phyloP scores from a whole-genome alignment of 1,140 invertebrate species.

The Drosophila prosaltans region DNA sequence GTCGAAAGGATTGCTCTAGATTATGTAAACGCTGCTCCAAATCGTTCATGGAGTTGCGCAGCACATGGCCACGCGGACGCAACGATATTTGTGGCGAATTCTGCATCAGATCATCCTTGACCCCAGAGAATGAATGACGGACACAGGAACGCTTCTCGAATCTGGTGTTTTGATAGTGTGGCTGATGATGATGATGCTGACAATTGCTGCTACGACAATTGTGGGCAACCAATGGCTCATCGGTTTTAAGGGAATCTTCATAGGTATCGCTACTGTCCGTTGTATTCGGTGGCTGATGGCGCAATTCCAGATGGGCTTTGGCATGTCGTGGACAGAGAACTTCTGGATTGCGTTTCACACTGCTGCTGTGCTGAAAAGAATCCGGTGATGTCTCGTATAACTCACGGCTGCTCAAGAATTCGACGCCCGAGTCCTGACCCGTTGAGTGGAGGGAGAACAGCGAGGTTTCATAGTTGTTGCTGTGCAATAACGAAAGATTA shows the following conservation, averaged over 20 bases:
- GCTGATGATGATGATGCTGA: slow-evolving; percentile 77
- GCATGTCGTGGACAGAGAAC: slow-evolving; percentile 73
- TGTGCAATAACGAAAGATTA: slow-evolving; percentile 4
- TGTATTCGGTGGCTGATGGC: slow-evolving; percentile 46
- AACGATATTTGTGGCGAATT: slow-evolving; percentile 73
- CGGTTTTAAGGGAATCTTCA: slow-evolving; percentile 86
- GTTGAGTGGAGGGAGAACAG: slow-evolving; percentile 91
- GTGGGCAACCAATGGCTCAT: slow-evolving; percentile 67
- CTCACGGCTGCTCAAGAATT: slow-evolving; percentile 83
- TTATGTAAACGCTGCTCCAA: slow-evolving; percentile 78
- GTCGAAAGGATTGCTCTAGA: slow-evolving; percentile 78
- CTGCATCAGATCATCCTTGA: slow-evolving; percentile 82
- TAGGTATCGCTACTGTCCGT: slow-evolving; percentile 85
- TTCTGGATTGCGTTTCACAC: slow-evolving; percentile 60
- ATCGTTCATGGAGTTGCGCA: slow-evolving; percentile 82
- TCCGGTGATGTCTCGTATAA: slow-evolving; percentile 86
- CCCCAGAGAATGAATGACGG: slow-evolving; percentile 79
- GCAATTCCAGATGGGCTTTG: slow-evolving; percentile 69
- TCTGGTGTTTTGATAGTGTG: slow-evolving; percentile 75
- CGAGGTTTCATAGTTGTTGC: slow-evolving; percentile 85
- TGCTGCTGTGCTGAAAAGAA: slow-evolving; percentile 84
- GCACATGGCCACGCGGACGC: slow-evolving; percentile 70
- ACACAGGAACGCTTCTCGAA: slow-evolving; percentile 77
- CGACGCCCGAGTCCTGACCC: slow-evolving; percentile 91
- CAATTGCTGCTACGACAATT: slow-evolving; percentile 85